Evolutionary conservation across 2,797 vertebrate genomes (phyloP), one percentile per base, ranked within the genome.

Genomic region (Kryptopterus vitreolus): DNA sequence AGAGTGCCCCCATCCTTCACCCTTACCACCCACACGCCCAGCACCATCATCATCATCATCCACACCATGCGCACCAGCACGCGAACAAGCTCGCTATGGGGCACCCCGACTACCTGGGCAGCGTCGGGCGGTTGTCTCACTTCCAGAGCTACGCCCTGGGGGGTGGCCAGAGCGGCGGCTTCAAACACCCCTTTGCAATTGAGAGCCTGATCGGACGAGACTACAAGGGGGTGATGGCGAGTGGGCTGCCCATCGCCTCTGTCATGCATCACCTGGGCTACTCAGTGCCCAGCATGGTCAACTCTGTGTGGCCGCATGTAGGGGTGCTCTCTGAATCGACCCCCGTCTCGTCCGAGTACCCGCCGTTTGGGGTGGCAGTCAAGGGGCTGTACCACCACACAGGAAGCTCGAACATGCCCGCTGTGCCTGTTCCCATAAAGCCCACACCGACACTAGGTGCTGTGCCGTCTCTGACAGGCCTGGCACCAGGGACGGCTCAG

Each of bases 181-280:
- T 98, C 85, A 98, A 98, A 83, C 97, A 98, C 81, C 97, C 97
- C 0, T 99, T 98, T 81, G 97, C 97, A 80, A 99, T 99, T 31
- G 97, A 99, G 92, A 99, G 98, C 87, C 95, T 99, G 63, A 99
- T 99, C 85, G 95, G 96, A 76, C 91, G 97, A 89, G 97, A 98
- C 92, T 98, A 97, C 87, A 98, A 98, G 87, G 96, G 96, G 0
- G 94, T 96, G 87, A 93, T 98, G 92, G 93, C 96, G 7, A 90
- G 95, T 20, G 96, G 96, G 69, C 90, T 99, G 74, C 97, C 97
- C 1, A 89, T 98, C 86, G 96, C 96, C 16, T 98, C 97, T 0
- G 96, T 98, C 89, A 99, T 99, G 97, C 97, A 98, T 89, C 97
- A 98, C 85, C 89, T 99, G 82, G 97, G 97, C 65, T 98, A 98